Base-by-base conservation (phyloP, 2,797 vertebrate species). In the Urocyon cinereoargenteus region DNA sequence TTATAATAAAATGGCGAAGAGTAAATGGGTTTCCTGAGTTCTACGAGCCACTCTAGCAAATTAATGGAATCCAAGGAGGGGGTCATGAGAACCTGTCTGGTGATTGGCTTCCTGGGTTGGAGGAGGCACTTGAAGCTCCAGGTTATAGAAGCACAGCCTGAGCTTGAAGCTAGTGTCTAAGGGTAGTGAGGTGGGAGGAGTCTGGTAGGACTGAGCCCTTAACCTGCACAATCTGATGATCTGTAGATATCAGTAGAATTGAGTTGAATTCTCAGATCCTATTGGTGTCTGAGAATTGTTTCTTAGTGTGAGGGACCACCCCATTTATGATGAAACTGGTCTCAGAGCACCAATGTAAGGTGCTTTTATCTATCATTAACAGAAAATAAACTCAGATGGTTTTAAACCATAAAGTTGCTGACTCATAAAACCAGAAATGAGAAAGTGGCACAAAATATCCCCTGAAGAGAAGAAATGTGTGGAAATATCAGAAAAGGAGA, bases 231-330 rank as follows among this genome's bases (percentile, higher is more conserved):
- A 28, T 18, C 40, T 28, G 72, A 49, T 0, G 24, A 28, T 18
- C 40, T 28, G 40, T 2, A 15, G 24, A 2, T 0, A 2, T 3
- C 5, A 26, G 28, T 45, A 16, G 72, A 5, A 18, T 5, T 75
- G 40, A 16, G 40, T 10, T 10, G 15, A 49, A 28, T 28, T 75
- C 26, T 49, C 26, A 1, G 24, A 49, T 15, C 14, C 24, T 28
- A 18, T 0, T 16, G 24, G 26, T 28, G 15, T 28, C 72, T 28
- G 45, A 26, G 24, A 28, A 16, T 40, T 49, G 72, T 49, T 75
- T 28, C 45, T 49, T 28, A 49, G 40, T 49, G 40, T 26, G 14
- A 7, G 7, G 2, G 40, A 16, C 36, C 40, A 24, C 70, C 7
- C 40, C 26, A 49, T 28, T 5, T 4, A 10, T 15, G 40, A 18